These are phyloP conservation scores for Tupiocoris notatus DNA, from an alignment of 2,888 invertebrate species.

Conservation along the genomic window DNA sequence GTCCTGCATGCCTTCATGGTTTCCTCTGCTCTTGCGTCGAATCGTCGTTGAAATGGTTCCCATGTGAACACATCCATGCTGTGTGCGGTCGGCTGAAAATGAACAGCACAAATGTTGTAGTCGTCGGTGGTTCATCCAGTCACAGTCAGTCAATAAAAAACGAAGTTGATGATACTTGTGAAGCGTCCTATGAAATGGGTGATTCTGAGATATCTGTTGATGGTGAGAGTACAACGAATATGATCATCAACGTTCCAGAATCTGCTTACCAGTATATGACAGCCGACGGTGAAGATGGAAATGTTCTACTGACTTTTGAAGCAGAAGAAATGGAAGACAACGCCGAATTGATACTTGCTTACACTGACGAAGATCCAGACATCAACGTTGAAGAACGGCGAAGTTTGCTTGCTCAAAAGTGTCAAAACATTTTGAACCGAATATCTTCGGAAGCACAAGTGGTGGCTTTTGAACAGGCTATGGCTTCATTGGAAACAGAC, in stretches of 20 bases:
- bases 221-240: not conserved
- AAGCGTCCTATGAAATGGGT: not conserved
- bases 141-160: not conserved
- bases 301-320: conserved; percentile 31
- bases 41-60: conserved; percentile 36
- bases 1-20: conserved; percentile 32
- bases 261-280: conserved; percentile 36
- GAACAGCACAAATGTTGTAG: not conserved
- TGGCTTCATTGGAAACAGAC: conserved; percentile 31
- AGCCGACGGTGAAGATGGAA: conserved; percentile 24
- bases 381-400: conserved; percentile 35
- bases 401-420: conserved; percentile 23
- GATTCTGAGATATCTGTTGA: conserved; percentile 1
- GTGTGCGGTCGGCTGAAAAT: conserved; percentile 20
- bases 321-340: conserved; percentile 26
- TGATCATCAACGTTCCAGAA: conserved; percentile 40
- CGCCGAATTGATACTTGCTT: conserved; percentile 29
- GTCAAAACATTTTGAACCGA: conserved; percentile 30
- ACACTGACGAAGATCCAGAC: conserved; percentile 35
- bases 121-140: not conserved
- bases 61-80: conserved; percentile 38
- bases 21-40: conserved; percentile 41
- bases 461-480: conserved; percentile 32
- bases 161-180: not conserved
- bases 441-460: conserved; percentile 36